A percentile compares a stretch with the other conserved stretches of the same genome.
phyloP scores from a whole-genome alignment of 2,113 vertebrate species.

The Anolis carolinensis region DNA sequence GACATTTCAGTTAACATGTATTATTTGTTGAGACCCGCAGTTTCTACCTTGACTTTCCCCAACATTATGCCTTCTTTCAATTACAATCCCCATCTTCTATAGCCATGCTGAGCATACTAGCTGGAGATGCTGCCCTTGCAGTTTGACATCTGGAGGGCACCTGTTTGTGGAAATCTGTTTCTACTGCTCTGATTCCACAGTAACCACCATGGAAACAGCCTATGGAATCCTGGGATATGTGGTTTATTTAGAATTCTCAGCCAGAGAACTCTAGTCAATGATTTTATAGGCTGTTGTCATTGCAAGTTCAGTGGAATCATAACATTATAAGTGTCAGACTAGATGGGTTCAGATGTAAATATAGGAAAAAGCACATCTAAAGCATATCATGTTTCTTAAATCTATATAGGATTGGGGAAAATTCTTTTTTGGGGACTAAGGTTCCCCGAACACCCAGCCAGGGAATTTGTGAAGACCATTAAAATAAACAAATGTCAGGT shows the following conservation, averaged over 20 bases:
- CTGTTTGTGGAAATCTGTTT: background rate
- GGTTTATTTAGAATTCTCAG: too few relatives aligned
- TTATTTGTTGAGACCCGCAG: too few relatives aligned
- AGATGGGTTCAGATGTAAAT: background rate
- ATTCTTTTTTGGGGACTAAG: too few relatives aligned
- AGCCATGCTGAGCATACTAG: background rate
- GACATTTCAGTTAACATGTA: background rate
- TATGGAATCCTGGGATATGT: too few relatives aligned
- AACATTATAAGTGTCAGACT: background rate
- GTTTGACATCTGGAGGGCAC: background rate
- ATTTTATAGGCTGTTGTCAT: too few relatives aligned
- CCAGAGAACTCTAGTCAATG: too few relatives aligned
- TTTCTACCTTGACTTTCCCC: background rate
- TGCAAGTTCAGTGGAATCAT: too few relatives aligned
- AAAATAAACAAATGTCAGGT: background rate
- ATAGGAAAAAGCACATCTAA: background rate
- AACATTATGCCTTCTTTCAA: background rate
- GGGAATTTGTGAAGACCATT: background rate
- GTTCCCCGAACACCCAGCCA: too few relatives aligned
- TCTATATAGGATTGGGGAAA: too few relatives aligned
- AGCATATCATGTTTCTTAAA: background rate
- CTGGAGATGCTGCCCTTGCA: background rate
- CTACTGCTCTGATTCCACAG: background rate
- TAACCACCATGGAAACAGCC: too few relatives aligned
- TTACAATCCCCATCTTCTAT: background rate